These are phyloP conservation scores for Knipowitschia caucasica DNA, from an alignment of 2,797 vertebrate genomes.

Conservation along the genomic window DNA sequence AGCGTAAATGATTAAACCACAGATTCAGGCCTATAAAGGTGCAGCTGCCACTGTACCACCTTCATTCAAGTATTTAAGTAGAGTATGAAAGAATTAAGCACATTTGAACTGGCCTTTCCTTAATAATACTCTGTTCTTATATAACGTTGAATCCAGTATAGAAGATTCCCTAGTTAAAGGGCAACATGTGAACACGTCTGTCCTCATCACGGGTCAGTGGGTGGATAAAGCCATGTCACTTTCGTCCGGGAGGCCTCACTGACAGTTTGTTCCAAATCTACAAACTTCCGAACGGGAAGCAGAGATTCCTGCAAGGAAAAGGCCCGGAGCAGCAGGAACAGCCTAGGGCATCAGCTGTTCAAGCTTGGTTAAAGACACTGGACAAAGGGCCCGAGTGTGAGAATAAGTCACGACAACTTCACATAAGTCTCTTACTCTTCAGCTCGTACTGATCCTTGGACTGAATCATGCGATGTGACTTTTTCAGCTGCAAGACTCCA, in stretches of 20 bases:
- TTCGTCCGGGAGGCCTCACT: constrained; percentile 66
- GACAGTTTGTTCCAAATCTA: constrained; percentile 61
- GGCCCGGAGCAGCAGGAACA: constrained; percentile 59
- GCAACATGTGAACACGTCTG: constrained; percentile 51
- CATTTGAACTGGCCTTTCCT: no score
- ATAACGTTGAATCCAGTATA: not conserved
- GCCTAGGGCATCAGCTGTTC: constrained; percentile 57
- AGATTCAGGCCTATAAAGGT: no score
- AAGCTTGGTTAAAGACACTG: constrained; percentile 50
- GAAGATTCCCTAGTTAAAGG: constrained; percentile 49
- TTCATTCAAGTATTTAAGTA: no score
- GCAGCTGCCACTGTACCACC: no score
- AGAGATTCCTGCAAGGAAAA: constrained; percentile 72
- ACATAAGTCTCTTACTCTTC: no score
- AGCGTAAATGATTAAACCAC: no score
- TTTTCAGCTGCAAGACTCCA: no score
- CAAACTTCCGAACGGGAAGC: constrained; percentile 69
- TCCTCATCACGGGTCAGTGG: constrained; percentile 72
- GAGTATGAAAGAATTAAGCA: not conserved
- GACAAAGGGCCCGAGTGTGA: constrained; percentile 15
- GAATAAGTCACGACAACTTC: no score
- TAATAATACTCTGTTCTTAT: not conserved
- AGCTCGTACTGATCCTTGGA: no score
- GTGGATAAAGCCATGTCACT: constrained; percentile 76
- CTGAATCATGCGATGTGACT: no score